Base-by-base conservation (phyloP, 2,113 vertebrate genomes). In the Hippocampus comes region DNA sequence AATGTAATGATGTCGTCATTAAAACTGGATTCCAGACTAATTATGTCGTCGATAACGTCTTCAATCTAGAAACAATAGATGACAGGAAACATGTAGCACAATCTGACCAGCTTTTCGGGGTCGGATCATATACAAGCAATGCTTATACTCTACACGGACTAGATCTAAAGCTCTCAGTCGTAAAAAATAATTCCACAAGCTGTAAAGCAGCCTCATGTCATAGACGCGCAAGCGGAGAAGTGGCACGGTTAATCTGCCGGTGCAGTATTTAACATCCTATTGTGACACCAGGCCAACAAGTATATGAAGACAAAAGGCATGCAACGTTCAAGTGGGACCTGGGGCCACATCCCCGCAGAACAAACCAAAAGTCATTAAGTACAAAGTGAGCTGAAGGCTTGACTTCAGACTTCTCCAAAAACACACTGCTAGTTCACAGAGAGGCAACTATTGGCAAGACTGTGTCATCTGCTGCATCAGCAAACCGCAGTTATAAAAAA, bases 21-120 rank as follows among this genome's bases (percentile, higher is more conserved):
- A 89, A 95, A 95, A 91, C 95, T 96, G 86, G 95, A 97, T 85
- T 96, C 94, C 72, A 97, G 91, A 88, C 95, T 97, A 81, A 97
- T 96, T 82, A 97, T 96, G 90, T 96, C 93, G 75, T 96, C 95
- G 21, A 97, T 96, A 76, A 97, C 95, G 64, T 95, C 95, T 78
- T 96, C 94, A 78, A 96, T 96, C 95, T 96, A 67, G 59, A 81
- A 53, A 63, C 34, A 80, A 64, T 18, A 80, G 12, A 78, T 7
- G 12, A 71, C 43, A 79, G n/a, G 79, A 74, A 86, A 61, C 14
- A 48, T 15, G 8, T 55, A 42, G 11, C 20, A 25, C 18, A 73
- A 8, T 59, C 42, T 68, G 34, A 38, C 5, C 34, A 7, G 34
- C 34, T 38, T 38, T 38, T 38, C 34, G 34, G 5, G 5, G 34